Evolutionary conservation across 2,797 vertebrate species (phyloP).

Genomic region (Sarcophilus harrisii): DNA sequence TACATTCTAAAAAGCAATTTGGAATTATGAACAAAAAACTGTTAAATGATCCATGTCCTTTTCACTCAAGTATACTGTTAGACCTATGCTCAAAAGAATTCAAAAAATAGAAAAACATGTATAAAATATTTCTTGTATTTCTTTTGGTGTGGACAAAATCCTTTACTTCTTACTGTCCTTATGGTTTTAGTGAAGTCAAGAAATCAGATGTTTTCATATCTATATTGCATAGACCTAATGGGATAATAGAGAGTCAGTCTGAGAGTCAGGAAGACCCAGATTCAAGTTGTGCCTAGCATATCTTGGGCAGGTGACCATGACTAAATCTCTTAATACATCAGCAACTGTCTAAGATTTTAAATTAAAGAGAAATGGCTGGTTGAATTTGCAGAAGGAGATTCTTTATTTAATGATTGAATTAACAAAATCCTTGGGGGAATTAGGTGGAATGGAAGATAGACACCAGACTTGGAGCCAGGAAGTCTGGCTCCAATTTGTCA

Average conservation of each 20-base stretch:
- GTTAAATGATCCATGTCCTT: neutral
- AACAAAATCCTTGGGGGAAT: neutral
- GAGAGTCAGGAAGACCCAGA: neutral
- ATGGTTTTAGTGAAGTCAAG: neutral
- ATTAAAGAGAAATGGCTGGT: neutral
- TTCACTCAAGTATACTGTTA: neutral
- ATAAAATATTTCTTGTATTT: neutral
- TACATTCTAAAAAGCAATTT: neutral
- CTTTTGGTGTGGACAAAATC: neutral
- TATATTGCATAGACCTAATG: neutral
- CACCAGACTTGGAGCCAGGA: neutral
- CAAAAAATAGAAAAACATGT: neutral
- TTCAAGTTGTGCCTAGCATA: neutral
- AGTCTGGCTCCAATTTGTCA: neutral
- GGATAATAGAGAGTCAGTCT: neutral
- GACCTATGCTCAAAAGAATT: neutral
- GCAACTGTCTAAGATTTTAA: neutral
- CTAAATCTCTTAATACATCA: neutral
- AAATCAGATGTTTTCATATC: neutral
- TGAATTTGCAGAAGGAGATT: neutral
- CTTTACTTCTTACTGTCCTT: neutral
- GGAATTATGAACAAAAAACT: neutral
- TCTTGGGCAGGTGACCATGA: neutral
- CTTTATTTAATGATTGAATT: neutral
- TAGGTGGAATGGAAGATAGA: neutral